Evolutionary conservation across 1,140 invertebrate species (phyloP).

Genomic region (Drosophila pallidifrons): DNA sequence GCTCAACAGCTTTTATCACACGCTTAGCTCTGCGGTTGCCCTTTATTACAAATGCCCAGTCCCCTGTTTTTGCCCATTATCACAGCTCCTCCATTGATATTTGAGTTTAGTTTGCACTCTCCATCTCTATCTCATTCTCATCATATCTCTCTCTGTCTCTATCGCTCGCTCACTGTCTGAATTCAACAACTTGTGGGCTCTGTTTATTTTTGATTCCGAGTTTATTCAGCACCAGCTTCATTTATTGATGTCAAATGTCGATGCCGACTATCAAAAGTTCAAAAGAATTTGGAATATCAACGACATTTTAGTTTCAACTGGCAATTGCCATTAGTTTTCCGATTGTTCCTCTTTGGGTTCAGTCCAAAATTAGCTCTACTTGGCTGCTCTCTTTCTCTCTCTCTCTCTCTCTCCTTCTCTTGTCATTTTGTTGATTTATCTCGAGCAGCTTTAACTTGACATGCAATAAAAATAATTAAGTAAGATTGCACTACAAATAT

Average conservation of each 20-base stretch:
- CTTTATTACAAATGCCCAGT: constrained; percentile 44
- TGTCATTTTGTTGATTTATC: too few relatives aligned
- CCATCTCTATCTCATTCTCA: not conserved
- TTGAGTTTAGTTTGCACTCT: constrained; percentile 27
- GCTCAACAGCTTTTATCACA: constrained; percentile 52
- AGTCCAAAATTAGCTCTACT: not conserved
- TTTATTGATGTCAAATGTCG: constrained; percentile 8
- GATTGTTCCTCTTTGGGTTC: not conserved
- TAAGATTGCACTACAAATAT: too few relatives aligned
- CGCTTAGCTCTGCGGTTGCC: constrained; percentile 59
- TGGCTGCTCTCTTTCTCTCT: not conserved
- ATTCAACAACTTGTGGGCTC: constrained; percentile 25
- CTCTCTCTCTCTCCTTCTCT: too few relatives aligned
- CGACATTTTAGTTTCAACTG: constrained; percentile 1
- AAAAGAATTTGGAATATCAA: constrained; percentile 14
- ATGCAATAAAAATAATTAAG: too few relatives aligned
- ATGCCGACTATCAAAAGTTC: constrained; percentile 28
- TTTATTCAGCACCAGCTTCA: constrained; percentile 25
- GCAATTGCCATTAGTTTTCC: constrained; percentile 1
- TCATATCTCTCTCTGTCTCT: constrained; percentile 1
- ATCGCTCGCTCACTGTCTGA: not conserved
- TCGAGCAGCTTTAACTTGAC: too few relatives aligned
- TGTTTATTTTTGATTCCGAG: constrained; percentile 27
- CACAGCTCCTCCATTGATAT: constrained; percentile 27
- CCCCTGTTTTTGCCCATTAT: not conserved